phyloP scores from a whole-genome alignment of 2,888 invertebrate genomes.

The Pollenia amentaria region DNA sequence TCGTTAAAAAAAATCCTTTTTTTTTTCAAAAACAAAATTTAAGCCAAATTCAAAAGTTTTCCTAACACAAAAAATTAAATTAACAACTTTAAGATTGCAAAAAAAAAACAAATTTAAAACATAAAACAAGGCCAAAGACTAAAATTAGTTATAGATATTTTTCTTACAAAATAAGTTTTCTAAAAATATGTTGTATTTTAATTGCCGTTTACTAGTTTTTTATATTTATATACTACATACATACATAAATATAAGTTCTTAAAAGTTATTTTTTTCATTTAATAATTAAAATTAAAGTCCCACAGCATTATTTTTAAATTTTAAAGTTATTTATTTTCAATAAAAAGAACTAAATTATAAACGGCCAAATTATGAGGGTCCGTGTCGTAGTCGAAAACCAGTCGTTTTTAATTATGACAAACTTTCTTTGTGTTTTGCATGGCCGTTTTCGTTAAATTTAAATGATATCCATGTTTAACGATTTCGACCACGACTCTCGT shows the following conservation, averaged over 20 bases:
- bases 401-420: no score
- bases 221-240: conserved; percentile 12
- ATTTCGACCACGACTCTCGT: no score
- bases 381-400: no score
- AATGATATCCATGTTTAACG: no score
- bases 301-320: neutral
- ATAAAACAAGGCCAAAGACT: conserved; percentile 69
- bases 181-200: conserved; percentile 40
- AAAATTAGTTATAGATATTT: conserved; percentile 62
- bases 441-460: no score
- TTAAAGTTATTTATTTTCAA: no score
- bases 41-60: conserved; percentile 71
- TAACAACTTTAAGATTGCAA: conserved; percentile 23
- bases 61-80: conserved; percentile 54
- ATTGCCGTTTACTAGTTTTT: conserved; percentile 31
- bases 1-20: conserved; percentile 39
- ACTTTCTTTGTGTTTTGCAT: no score
- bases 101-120: conserved; percentile 29
- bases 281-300: conserved; percentile 19
- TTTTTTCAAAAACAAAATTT: conserved; percentile 43
- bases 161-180: conserved; percentile 43
- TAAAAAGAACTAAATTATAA: no score
- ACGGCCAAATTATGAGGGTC: no score
- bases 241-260: conserved; percentile 23
- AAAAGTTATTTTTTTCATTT: neutral